Percentiles rank a stretch among this genome's conserved stretches.
These are phyloP conservation scores for Lonchura striata DNA, from an alignment of 2,113 vertebrate genomes.

Conservation along the genomic window DNA sequence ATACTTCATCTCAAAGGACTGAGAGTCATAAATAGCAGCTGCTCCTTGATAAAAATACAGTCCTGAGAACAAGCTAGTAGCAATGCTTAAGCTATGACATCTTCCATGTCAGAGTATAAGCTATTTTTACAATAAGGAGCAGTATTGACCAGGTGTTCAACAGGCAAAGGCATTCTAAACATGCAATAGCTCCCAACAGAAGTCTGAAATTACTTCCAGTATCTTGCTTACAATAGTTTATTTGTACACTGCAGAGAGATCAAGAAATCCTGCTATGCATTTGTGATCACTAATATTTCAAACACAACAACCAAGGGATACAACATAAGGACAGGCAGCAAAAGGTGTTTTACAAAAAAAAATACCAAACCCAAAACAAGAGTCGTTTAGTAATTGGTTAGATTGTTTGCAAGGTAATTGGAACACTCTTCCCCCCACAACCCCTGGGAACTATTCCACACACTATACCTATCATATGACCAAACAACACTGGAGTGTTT, in stretches of 20 bases:
- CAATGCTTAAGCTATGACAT: constrained; percentile 60
- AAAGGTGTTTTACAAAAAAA: constrained; percentile 4
- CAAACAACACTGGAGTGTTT: constrained; percentile 69
- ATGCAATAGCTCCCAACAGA: constrained; percentile 65
- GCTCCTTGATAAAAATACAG: constrained; percentile 62
- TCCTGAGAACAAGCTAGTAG: constrained; percentile 60
- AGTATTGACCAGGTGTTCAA: constrained; percentile 54
- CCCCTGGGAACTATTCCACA: not conserved
- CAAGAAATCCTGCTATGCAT: constrained; percentile 68
- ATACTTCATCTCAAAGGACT: constrained; percentile 53
- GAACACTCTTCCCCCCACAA: not conserved
- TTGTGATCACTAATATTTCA: constrained; percentile 67
- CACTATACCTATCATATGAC: not conserved
- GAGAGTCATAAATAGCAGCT: constrained; percentile 55
- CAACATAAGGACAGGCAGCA: constrained; percentile 66
- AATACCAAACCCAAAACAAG: not conserved
- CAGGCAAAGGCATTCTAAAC: constrained; percentile 56
- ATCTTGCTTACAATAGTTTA: constrained; percentile 78
- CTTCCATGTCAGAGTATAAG: constrained; percentile 56
- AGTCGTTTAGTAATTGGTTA: constrained; percentile 40
- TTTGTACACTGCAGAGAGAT: constrained; percentile 66
- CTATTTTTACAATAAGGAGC: constrained; percentile 54
- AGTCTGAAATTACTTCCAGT: constrained; percentile 69
- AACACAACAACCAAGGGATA: constrained; percentile 66
- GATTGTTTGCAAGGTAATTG: constrained; percentile 28